These are phyloP conservation scores for Lepus oiostolus DNA, from an alignment of 2,797 vertebrate species.

Conservation along the genomic window DNA sequence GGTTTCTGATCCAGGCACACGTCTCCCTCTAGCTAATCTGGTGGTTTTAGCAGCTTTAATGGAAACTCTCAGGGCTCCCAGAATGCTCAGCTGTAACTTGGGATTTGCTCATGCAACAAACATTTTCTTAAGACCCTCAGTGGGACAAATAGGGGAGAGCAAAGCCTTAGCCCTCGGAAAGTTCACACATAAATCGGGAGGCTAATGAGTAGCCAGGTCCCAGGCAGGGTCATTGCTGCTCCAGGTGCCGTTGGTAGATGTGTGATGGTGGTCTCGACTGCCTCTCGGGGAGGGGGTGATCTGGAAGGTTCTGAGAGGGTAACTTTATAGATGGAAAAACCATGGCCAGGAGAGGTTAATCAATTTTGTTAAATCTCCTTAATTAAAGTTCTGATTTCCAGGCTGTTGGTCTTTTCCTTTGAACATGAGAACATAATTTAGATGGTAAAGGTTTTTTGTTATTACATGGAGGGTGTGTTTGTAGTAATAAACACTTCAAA, in stretches of 20 bases:
- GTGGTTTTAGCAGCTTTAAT: background rate
- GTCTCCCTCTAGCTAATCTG: background rate
- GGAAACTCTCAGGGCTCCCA: background rate
- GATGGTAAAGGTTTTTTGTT: conserved; percentile 27
- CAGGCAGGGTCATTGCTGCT: background rate
- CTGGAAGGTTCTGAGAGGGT: background rate
- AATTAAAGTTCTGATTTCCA: conserved; percentile 62
- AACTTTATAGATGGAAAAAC: background rate
- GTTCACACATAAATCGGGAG: background rate
- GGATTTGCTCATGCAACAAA: background rate
- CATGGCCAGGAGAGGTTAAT: conserved; percentile 17
- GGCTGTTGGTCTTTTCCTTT: conserved; percentile 37
- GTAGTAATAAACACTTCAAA: conserved; percentile 28
- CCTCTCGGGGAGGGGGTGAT: background rate
- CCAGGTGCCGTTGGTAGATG: background rate
- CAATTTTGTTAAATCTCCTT: conserved; percentile 63
- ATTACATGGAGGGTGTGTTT: conserved; percentile 8
- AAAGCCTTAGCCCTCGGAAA: background rate
- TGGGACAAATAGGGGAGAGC: background rate
- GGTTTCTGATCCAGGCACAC: background rate
- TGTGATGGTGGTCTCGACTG: background rate
- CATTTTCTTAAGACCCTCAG: background rate
- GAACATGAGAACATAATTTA: conserved; percentile 39
- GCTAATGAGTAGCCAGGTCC: background rate
- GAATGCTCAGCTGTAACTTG: background rate